A percentile compares a stretch with the other conserved stretches of the same genome.
phyloP scores from a whole-genome alignment of 2,888 invertebrate genomes.

The Leptothorax acervorum region DNA sequence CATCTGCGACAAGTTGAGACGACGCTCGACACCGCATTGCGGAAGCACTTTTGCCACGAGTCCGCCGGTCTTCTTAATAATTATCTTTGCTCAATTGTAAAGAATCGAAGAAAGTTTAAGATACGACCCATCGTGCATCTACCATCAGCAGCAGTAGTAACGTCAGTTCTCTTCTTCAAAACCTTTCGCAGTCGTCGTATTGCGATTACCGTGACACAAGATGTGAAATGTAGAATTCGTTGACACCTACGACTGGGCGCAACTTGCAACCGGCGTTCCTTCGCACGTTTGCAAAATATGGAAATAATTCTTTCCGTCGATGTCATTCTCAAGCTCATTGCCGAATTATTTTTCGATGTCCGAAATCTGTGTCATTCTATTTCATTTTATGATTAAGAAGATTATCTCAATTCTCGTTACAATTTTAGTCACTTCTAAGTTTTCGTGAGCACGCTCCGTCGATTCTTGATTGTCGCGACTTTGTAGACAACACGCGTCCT shows the following conservation, averaged over 20 bases:
- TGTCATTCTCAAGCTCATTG: neutral
- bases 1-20: slow-evolving; percentile 17
- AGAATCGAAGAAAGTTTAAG: slow-evolving; percentile 65
- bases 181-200: slow-evolving; percentile 7
- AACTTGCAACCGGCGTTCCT: neutral
- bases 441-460: neutral
- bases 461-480: neutral
- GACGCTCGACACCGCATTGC: slow-evolving; percentile 27
- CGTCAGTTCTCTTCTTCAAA: slow-evolving; percentile 48
- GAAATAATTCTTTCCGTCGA: neutral
- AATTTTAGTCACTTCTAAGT: neutral
- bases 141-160: slow-evolving; percentile 57
- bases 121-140: slow-evolving; percentile 52
- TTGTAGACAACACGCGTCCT: slow-evolving; percentile 1
- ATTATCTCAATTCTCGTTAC: neutral
- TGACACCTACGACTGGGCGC: neutral
- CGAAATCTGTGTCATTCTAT: neutral
- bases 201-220: neutral
- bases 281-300: slow-evolving; percentile 4
- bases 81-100: slow-evolving; percentile 75
- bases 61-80: slow-evolving; percentile 67
- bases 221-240: slow-evolving; percentile 40
- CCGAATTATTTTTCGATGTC: neutral
- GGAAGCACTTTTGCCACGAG: slow-evolving; percentile 20
- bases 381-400: neutral